Conservation (phyloP, 1,140 invertebrate genomes). For the Scylla paramamosain region DNA sequence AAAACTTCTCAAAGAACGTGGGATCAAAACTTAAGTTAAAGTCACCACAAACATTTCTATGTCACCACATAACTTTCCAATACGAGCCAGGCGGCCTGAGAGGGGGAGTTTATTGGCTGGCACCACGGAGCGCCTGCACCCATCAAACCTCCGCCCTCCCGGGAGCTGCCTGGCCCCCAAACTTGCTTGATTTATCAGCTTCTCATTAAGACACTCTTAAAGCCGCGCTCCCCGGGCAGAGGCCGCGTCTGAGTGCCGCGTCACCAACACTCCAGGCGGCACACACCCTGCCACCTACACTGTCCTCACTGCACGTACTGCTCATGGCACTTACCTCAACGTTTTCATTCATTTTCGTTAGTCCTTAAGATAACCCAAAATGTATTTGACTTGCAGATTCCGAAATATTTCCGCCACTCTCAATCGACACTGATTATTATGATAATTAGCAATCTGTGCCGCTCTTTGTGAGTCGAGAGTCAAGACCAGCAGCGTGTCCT, state of each 20-base stretch:
- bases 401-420: background rate
- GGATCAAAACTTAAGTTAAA: too few species aligned
- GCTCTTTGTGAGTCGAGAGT: background rate
- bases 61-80: too few species aligned
- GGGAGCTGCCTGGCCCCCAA: background rate
- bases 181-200: slow-evolving; percentile 12
- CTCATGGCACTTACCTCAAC: too few species aligned
- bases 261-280: background rate
- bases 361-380: background rate
- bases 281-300: background rate
- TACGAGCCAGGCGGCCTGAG: background rate
- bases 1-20: too few species aligned
- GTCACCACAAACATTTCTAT: too few species aligned
- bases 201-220: slow-evolving; percentile 16
- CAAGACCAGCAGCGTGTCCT: background rate
- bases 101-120: background rate
- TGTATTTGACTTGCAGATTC: background rate
- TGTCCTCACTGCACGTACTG: background rate
- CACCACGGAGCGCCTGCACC: background rate
- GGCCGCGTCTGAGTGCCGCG: background rate
- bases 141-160: background rate
- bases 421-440: background rate
- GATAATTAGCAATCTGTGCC: background rate
- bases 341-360: background rate
- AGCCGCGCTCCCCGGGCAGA: background rate